Evolutionary conservation across 2,113 vertebrate species (phyloP).

Genomic region (Solea solea): DNA sequence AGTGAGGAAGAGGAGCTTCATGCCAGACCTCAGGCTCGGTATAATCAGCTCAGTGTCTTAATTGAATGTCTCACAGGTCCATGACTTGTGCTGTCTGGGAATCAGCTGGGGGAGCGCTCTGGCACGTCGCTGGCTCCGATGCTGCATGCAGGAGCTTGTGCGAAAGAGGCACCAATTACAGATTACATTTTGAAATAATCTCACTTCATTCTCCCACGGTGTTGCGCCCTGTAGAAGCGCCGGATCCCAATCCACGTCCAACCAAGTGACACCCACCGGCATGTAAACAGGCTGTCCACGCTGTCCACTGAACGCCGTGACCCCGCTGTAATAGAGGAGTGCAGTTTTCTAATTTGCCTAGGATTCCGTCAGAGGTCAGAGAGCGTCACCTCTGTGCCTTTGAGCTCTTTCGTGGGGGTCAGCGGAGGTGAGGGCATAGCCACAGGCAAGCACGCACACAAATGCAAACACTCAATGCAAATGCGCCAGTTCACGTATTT

Average conservation of each 20-base stretch:
- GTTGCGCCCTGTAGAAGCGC: constrained; percentile 1
- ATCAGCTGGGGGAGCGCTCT: constrained; percentile 65
- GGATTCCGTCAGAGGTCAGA: constrained; percentile 63
- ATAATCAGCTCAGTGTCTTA: constrained; percentile 62
- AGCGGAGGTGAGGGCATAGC: constrained; percentile 67
- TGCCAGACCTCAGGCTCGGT: constrained; percentile 67
- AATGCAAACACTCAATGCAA: constrained; percentile 50
- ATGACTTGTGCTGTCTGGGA: constrained; percentile 61
- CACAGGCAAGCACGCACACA: constrained; percentile 50
- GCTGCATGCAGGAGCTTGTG: constrained; percentile 61
- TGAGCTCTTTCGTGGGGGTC: constrained; percentile 65
- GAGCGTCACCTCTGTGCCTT: constrained; percentile 59
- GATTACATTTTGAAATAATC: constrained; percentile 49
- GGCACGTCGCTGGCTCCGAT: constrained; percentile 62
- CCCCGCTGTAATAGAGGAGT: constrained; percentile 63
- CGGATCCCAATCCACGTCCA: not conserved
- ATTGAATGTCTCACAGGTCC: constrained; percentile 62
- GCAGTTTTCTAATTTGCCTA: constrained; percentile 67
- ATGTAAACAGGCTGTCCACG: constrained; percentile 44
- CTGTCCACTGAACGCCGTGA: constrained; percentile 39
- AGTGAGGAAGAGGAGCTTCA: constrained; percentile 22
- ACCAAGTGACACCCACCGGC: constrained; percentile 24
- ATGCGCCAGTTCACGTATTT: not conserved
- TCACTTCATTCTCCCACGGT: constrained; percentile 41
- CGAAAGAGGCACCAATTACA: constrained; percentile 54